These are phyloP conservation scores for Steinernema carpocapsae DNA, from an alignment of 2,888 invertebrate genomes.

Conservation along the genomic window DNA sequence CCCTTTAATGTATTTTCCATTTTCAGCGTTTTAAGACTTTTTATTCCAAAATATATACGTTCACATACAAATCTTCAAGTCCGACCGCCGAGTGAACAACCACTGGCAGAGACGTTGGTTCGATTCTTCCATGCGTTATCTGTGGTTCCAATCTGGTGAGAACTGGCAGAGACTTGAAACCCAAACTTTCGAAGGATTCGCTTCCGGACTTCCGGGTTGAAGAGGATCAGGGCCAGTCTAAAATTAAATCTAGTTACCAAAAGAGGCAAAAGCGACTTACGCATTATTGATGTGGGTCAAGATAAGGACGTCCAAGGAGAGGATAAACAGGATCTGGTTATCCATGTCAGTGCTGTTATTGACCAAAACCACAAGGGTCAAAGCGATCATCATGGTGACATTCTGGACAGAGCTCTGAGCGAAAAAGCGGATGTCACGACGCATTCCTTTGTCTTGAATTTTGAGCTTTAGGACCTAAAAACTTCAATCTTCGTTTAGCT, in stretches of 20 bases:
- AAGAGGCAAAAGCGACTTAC: not conserved
- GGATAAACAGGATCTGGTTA: conserved; percentile 11
- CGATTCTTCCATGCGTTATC: not conserved
- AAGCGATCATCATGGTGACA: conserved; percentile 26
- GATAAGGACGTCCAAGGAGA: conserved; percentile 26
- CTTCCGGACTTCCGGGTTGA: conserved; percentile 27
- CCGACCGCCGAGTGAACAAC: too few relatives aligned
- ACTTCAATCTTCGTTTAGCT: not conserved
- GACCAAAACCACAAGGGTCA: conserved; percentile 15
- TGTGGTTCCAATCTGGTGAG: conserved; percentile 5
- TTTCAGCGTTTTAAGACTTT: too few relatives aligned
- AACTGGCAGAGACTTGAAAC: not conserved
- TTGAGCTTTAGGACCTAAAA: not conserved
- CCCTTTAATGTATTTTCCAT: too few relatives aligned
- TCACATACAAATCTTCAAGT: too few relatives aligned
- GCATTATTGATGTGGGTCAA: conserved; percentile 28
- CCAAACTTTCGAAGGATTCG: not conserved
- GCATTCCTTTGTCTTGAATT: conserved; percentile 30
- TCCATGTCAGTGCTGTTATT: conserved; percentile 31
- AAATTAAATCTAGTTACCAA: not conserved
- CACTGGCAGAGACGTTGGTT: not conserved
- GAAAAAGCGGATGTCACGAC: conserved; percentile 24
- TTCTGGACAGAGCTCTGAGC: conserved; percentile 32
- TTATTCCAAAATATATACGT: too few relatives aligned
- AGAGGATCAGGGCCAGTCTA: conserved; percentile 18